Base-by-base conservation (phyloP, 2,888 invertebrate species). In the Chrysolina haemoptera region DNA sequence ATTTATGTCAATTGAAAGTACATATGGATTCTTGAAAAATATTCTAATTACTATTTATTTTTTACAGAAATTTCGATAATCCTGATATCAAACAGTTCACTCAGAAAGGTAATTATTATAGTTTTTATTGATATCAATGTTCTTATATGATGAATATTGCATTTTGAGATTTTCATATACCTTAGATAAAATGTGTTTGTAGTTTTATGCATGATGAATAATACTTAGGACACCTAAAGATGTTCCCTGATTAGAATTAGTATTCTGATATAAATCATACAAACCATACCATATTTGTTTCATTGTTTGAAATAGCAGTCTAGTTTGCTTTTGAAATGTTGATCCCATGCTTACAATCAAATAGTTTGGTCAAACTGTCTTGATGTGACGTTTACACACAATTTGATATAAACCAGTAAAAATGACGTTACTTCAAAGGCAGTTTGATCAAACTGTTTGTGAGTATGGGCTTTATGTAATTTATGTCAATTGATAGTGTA, bases 181-280 rank as follows among this genome's bases (percentile, higher is more conserved):
- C 27, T 27, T 1, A 27, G 5, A 3, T 27, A 5, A 27, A 27
- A 41, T 67, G 14, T 67, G 18, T 67, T 65, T 65, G 14, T 46
- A 22, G n/a, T 67, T 35, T 40, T 53, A 59, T 59, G n/a, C 16
- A 69, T 75, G 75, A 75, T 75, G 75, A 75, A 62, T 73, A 75
- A 72, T 66, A 65, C 71, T 76, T 76, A 71, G 71, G 73, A 75
- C 75, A 75, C 75, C 75, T 69, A 75, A 75, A 75, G 65, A 35
- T 43, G 18, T 40, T 10, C 59, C 62, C 16, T 75, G 75, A 71
- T 75, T 75, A 69, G 12, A 71, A 70, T 43, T 53, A 74, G 48
- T 69, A 41, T 40, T 35, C 73, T 73, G 73, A 73, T 64, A 53
- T 67, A 27, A 16, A 20, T 43, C n/a, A 11, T 63, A 27, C 35